Base-by-base conservation (phyloP, 2,797 vertebrate genomes). In the Leptodactylus fallax region DNA sequence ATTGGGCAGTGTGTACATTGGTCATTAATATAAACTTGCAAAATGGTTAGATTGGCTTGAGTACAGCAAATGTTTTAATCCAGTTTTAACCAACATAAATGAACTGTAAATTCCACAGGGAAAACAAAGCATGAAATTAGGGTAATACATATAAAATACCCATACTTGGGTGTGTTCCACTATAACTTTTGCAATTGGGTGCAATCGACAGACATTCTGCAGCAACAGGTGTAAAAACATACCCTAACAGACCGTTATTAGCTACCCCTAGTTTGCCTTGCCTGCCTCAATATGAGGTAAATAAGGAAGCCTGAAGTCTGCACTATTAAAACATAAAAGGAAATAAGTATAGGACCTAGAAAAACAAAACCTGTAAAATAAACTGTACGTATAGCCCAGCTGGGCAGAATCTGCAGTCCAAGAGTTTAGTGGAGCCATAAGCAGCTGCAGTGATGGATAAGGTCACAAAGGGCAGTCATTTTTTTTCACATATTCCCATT, bases 391-490 rank as follows among this genome's bases (percentile, higher is more conserved):
- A 65, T 5, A 81, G 51, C 65, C 51, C 56, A 12, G 27, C 9
- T 47, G 58, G 79, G 69, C 25, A 71, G 58, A 85, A 65, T 47
- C 69, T 81, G 65, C 83, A 86, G 78, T 78, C 72, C 49, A 14
- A 36, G 27, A 17, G 16, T 71, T 82, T 27, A 56, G 56, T n/a
- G 55, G 53, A 80, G 82, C 82, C 16, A 53, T 36, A 67, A 49
- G 60, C 76, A 77, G 65, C 56, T 80, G 61, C 47, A 23, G 45
- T 58, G 79, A 88, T 55, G 72, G 56, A 89, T 94, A 95, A 96
- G 94, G 95, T 96, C 95, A 96, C 95, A 93, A 92, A 93, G 95
- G 95, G 95, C 95, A 96, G 72, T 95, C 95, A 58, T 94, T 94
- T 94, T 94, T 94, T 91, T 93, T 93, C 90, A 91, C 90, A 90